Evolutionary conservation across 2,888 invertebrate genomes (phyloP).

Genomic region (Dolomedes plantarius): DNA sequence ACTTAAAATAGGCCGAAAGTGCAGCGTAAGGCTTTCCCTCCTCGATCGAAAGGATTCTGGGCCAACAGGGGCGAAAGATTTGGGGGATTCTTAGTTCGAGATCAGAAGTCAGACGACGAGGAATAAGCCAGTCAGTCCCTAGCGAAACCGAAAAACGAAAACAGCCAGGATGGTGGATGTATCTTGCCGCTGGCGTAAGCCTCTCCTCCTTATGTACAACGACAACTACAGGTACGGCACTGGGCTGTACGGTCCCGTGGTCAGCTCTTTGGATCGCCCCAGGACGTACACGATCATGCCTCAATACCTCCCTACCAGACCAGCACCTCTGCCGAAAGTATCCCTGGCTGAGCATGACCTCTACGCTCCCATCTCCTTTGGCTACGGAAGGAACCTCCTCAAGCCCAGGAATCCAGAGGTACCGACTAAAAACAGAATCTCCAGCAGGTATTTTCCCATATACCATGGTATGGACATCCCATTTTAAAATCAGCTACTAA

Average conservation of each 20-base stretch:
- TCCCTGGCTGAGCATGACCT: constrained; percentile 62
- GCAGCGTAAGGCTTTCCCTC: constrained; percentile 52
- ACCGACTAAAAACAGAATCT: constrained; percentile 46
- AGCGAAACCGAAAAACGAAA: constrained; percentile 30
- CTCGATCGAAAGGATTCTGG: constrained; percentile 34
- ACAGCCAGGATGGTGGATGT: constrained; percentile 50
- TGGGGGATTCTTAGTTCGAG: constrained; percentile 25
- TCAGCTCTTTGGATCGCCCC: constrained; percentile 50
- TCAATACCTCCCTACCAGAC: constrained; percentile 38
- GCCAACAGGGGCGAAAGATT: constrained; percentile 5
- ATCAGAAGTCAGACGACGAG: constrained; percentile 31
- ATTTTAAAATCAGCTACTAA: constrained; percentile 55
- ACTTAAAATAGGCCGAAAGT: constrained; percentile 62
- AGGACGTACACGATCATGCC: constrained; percentile 49
- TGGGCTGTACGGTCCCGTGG: constrained; percentile 70
- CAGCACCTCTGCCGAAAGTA: constrained; percentile 59
- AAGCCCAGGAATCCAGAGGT: constrained; percentile 53
- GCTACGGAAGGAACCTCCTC: constrained; percentile 64
- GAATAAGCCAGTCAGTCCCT: constrained; percentile 21
- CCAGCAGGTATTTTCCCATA: constrained; percentile 68
- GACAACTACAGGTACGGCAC: constrained; percentile 74
- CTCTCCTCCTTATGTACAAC: constrained; percentile 73
- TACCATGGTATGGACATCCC: constrained; percentile 70
- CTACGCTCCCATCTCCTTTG: constrained; percentile 65
- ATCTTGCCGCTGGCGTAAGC: constrained; percentile 72